Evolutionary conservation across 2,797 vertebrate genomes (phyloP), one percentile per base, ranked within the genome.

Genomic region (Chrysocyon brachyurus): DNA sequence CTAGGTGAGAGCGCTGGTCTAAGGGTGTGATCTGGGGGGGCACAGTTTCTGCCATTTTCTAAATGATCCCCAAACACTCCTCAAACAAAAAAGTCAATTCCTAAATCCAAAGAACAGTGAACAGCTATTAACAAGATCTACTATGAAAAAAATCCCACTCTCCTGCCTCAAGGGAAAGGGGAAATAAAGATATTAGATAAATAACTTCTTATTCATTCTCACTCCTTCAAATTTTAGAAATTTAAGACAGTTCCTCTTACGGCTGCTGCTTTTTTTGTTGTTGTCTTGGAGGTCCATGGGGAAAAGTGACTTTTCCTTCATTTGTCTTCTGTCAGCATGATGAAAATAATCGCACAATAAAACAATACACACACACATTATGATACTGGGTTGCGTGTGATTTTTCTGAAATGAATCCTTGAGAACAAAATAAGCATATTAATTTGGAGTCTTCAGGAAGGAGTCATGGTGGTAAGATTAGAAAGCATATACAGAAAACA

Each of bases 141-240:
- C 33, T 66, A 5, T 52, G n/a, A 64, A 64, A 87, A 95, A 59
- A 61, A 70, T 12, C 11, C 5, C 19, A 72, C 56, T 5, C 33
- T 79, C 19, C 9, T 12, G 33, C 36, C 46, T 33, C 46, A 70
- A 90, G 57, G 70, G 49, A 31, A 89, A 88, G 17, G 17, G 28
- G 46, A 91, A 90, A 83, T 87, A 90, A 93, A 81, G 36, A 64
- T 5, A 87, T 84, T 7, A n/a, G 64, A 26, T 77, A 57, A 52
- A 87, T 31, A 86, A 59, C 78, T 90, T 91, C 49, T 83, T 83
- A 40, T 17, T 15, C 12, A 22, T 88, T 85, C 90, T 95, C 6
- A 79, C 79, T 79, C 61, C 28, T 92, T 95, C 54, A 68, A 63
- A 15, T 66, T 92, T 84, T 59, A 85, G 56, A 77, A 52, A 92